Conservation (phyloP, 1,140 invertebrate species). For the Vanessa tameamea region DNA sequence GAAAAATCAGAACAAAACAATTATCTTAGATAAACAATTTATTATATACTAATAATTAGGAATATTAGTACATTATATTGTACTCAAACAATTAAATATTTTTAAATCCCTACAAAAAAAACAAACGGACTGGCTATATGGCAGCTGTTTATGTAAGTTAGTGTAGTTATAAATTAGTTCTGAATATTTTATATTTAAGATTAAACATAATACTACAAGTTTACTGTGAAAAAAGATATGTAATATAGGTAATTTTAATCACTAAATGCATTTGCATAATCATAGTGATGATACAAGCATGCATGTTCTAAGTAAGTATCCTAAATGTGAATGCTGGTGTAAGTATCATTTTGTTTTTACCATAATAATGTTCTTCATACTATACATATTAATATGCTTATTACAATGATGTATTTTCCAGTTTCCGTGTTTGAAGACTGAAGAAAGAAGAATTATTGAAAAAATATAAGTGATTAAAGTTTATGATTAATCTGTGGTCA, state of each 20-base stretch:
- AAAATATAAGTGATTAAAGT: constrained; percentile 46
- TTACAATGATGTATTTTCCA: constrained; percentile 32
- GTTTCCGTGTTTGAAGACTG: constrained; percentile 22
- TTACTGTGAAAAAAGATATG: neutral
- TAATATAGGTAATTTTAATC: neutral
- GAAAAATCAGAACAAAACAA: too few relatives aligned
- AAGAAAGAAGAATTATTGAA: constrained; percentile 20
- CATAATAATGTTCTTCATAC: constrained; percentile 12
- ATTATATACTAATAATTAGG: too few relatives aligned
- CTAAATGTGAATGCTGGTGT: constrained; percentile 7
- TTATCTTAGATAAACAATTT: too few relatives aligned
- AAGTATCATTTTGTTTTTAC: constrained; percentile 33
- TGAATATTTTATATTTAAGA: too few relatives aligned
- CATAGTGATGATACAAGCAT: neutral
- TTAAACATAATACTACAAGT: neutral
- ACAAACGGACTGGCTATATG: too few relatives aligned
- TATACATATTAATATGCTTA: constrained; percentile 3
- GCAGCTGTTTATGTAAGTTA: too few relatives aligned
- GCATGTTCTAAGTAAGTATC: constrained; percentile 5
- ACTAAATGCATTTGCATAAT: neutral
- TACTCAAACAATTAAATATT: too few relatives aligned
- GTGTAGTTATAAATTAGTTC: too few relatives aligned
- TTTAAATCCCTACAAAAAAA: too few relatives aligned
- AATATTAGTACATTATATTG: too few relatives aligned
- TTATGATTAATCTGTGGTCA: constrained; percentile 68